Conservation (phyloP, 2,888 invertebrate genomes). For the Aphodius granarius region DNA sequence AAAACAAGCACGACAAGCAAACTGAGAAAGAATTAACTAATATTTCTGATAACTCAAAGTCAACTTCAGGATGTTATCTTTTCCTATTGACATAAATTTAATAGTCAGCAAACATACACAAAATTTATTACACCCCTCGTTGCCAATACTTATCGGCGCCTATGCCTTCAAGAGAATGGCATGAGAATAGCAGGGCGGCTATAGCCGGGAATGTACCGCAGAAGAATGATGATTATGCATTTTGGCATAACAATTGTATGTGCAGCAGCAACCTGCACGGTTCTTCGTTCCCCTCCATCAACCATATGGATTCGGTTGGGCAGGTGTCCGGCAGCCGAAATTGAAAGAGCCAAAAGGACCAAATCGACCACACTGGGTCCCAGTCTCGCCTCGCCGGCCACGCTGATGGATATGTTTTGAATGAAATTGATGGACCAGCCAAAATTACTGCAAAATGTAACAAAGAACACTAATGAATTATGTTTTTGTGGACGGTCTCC, state of each 20-base stretch:
- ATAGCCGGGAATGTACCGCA: background rate
- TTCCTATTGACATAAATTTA: too few species aligned
- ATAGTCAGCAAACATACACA: too few species aligned
- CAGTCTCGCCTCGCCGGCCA: conserved; percentile 16
- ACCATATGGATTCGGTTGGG: background rate
- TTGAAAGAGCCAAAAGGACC: background rate
- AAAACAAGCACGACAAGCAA: background rate
- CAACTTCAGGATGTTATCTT: too few species aligned
- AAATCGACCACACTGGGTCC: background rate
- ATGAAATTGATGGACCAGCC: conserved; percentile 22
- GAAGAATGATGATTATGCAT: conserved; percentile 25
- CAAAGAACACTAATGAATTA: conserved; percentile 26
- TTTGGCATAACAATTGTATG: conserved; percentile 25
- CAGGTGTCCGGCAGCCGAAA: conserved; percentile 8
- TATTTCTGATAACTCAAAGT: too few species aligned
- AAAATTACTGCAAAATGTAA: conserved; percentile 23
- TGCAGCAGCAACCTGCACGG: conserved; percentile 10
- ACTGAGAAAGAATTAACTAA: too few species aligned
- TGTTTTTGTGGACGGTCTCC: conserved; percentile 19
- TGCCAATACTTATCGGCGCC: too few species aligned
- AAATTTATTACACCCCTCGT: too few species aligned
- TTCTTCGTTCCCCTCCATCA: background rate
- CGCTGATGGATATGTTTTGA: conserved; percentile 25
- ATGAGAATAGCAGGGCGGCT: too few species aligned
- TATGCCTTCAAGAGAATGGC: too few species aligned